phyloP scores from a whole-genome alignment of 2,113 vertebrate genomes.

The Aplodontia rufa region DNA sequence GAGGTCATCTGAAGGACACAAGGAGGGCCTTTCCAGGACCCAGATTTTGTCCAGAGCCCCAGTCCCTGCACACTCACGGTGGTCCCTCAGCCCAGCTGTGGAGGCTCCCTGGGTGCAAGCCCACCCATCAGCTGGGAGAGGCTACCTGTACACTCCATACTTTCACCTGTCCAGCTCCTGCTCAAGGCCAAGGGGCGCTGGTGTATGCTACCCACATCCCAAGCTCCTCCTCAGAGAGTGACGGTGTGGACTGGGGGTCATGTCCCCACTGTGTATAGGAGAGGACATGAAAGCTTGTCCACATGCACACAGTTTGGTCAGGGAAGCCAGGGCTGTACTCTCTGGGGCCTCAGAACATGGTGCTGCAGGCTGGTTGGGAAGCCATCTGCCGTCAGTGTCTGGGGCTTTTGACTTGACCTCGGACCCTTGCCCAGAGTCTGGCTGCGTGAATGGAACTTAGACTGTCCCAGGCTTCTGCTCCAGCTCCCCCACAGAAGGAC shows the following conservation, averaged over 20 bases:
- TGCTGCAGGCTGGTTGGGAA: not conserved
- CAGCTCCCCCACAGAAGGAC: not conserved
- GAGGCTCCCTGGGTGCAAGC: not conserved
- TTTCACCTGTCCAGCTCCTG: too few species aligned
- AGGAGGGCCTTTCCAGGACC: not conserved
- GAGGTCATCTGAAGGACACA: not conserved
- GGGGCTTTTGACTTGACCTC: not conserved
- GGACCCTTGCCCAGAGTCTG: not conserved
- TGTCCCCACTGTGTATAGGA: fast-evolving
- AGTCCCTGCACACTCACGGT: not conserved
- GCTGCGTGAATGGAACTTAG: not conserved
- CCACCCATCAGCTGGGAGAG: not conserved
- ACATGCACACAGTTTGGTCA: fast-evolving
- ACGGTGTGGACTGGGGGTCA: fast-evolving
- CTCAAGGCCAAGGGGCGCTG: not conserved
- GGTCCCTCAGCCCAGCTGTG: too few species aligned
- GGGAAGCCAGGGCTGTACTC: not conserved
- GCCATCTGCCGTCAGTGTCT: not conserved
- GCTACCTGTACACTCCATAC: too few species aligned
- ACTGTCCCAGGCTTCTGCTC: not conserved
- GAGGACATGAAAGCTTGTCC: not conserved
- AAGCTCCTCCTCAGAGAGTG: not conserved
- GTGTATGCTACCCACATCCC: fast-evolving
- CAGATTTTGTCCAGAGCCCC: not conserved
- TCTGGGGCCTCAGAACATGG: not conserved